Base-by-base conservation (phyloP, 2,888 invertebrate genomes). In the Stomorhina lunata region DNA sequence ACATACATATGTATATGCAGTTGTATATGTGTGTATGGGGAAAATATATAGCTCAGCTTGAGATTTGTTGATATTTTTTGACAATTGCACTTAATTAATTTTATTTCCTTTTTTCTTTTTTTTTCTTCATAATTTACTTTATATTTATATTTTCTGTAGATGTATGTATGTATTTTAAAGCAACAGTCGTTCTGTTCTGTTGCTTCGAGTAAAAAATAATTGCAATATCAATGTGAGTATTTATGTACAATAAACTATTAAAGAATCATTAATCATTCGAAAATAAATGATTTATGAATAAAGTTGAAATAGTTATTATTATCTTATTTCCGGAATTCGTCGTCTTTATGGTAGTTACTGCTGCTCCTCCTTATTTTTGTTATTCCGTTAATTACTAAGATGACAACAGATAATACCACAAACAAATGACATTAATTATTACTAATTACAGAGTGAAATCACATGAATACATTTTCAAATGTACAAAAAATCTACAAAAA, bases 361-460 rank as follows among this genome's bases (percentile, higher is more conserved):
- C 1, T 66, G 7, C 5, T 25, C n/a, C 27, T 12, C 3, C 25
- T 5, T 40, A 34, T 29, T 72, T 50, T 37, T 50, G 80, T 71
- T n/a, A n/a, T n/a, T n/a, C n/a, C n/a, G 80, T 80, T 80, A 76
- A 80, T 80, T 80, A 80, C 65, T 15, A 12, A 75, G 69, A 71
- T 59, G 76, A 76, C 69, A 76, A 71, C 69, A 59, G 78, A 71
- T 72, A 75, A 63, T 20, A 50, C 45, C 63, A 75, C 68, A 80
- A 75, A 63, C 53, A 71, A 80, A 59, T 76, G 63, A 17, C 45
- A 65, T 53, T 71, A 66, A 76, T 76, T 66, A 59, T 45, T 25
- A 55, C 27, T 57, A 45, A 76, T 76, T 76, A 66, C 57, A n/a
- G 34, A 66, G 66, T 45, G 45, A 66, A 66, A 45, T 32, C 1